Percentiles rank a stretch among this genome's conserved stretches.
phyloP scores from a whole-genome alignment of 1,140 invertebrate species.

The Sycophaga agraensis region DNA sequence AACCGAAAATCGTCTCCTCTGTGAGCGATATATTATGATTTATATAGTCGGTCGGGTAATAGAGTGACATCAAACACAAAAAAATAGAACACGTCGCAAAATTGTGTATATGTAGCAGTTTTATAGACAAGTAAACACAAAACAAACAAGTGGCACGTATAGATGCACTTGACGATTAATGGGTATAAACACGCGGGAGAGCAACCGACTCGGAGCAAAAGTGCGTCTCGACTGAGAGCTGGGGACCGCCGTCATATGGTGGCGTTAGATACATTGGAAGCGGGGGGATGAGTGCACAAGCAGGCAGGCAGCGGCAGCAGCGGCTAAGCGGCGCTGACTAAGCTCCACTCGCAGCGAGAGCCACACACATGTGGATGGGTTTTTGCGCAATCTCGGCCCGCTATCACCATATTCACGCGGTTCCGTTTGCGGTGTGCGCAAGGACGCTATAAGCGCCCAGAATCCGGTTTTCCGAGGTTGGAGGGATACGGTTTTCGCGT shows the following conservation, averaged over 20 bases:
- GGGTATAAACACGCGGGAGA: no score
- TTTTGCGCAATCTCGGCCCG: constrained; percentile 17
- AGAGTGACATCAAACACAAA: background rate
- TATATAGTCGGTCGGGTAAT: background rate
- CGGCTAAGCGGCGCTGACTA: background rate
- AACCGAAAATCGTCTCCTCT: background rate
- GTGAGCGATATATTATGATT: background rate
- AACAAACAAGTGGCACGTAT: no score
- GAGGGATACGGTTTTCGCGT: no score
- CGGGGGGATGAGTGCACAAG: background rate
- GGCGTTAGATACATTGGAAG: no score
- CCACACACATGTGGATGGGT: constrained; percentile 8
- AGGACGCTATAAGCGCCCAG: no score
- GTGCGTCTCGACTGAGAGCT: constrained; percentile 13
- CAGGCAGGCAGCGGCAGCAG: background rate
- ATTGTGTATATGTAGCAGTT: no score
- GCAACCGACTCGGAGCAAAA: constrained; percentile 8
- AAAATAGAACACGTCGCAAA: background rate
- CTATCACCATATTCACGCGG: constrained; percentile 8
- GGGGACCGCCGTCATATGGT: no score
- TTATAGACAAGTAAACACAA: no score
- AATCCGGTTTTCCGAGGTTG: no score
- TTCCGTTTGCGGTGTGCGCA: no score
- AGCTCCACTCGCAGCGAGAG: no score
- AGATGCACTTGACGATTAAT: no score